Conservation (phyloP, 2,797 vertebrate genomes). For the Danio tinwini region DNA sequence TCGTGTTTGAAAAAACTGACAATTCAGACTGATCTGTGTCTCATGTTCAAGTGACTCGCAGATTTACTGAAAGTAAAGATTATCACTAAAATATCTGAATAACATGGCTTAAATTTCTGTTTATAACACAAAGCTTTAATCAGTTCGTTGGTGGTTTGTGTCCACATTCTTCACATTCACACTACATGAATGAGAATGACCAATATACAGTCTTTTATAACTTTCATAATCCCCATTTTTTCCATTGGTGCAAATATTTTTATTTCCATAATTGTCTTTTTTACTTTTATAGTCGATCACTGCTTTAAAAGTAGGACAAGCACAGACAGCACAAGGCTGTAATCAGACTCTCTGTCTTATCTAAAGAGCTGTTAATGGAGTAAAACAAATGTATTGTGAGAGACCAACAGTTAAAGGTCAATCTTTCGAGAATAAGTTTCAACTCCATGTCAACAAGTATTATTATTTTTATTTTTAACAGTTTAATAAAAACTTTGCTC, state of each 20-base stretch:
- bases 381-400: slow-evolving; percentile 12
- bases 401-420: slow-evolving; percentile 26
- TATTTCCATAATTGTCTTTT: not conserved
- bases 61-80: not conserved
- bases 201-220: not conserved
- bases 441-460: not conserved
- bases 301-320: not conserved
- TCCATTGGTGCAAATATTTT: not conserved
- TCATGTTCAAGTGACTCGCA: not conserved
- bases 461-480: too few relatives aligned
- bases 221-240: not conserved
- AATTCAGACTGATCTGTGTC: not conserved
- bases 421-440: not conserved
- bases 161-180: not conserved
- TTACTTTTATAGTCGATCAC: slow-evolving; percentile 19
- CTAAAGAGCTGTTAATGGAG: not conserved
- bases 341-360: slow-evolving; percentile 4
- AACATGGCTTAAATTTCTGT: not conserved
- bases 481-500: too few relatives aligned
- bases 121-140: not conserved
- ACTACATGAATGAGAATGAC: not conserved
- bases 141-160: not conserved
- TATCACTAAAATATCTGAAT: not conserved
- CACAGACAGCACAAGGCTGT: not conserved
- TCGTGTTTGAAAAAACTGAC: not conserved